A percentile compares a stretch with the other conserved stretches of the same genome.
These are phyloP conservation scores for Synanthedon vespiformis DNA, from an alignment of 2,888 invertebrate species.

Conservation along the genomic window DNA sequence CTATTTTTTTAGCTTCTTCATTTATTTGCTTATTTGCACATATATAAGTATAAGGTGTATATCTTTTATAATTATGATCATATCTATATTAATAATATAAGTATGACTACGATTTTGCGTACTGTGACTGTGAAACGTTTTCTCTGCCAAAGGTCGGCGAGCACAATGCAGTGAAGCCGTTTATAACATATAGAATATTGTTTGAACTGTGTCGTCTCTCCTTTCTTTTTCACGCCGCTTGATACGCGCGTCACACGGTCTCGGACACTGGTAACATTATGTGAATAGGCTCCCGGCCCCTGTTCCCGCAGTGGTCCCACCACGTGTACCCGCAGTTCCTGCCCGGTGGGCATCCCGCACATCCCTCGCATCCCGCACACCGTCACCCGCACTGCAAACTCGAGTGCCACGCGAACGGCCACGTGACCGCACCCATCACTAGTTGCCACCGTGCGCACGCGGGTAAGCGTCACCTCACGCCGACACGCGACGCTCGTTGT, in stretches of 20 bases:
- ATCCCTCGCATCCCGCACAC: constrained; percentile 56
- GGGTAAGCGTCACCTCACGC: constrained; percentile 45
- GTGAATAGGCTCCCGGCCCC: constrained; percentile 77
- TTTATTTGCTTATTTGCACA: constrained; percentile 44
- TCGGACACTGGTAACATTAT: constrained; percentile 67
- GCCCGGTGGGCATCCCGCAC: constrained; percentile 86
- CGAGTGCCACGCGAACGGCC: constrained; percentile 36
- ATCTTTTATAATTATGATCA: background rate
- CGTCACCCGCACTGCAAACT: constrained; percentile 63
- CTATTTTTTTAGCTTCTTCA: constrained; percentile 37
- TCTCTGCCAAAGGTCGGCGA: no score
- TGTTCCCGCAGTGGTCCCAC: constrained; percentile 95
- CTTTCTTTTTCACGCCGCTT: constrained; percentile 67
- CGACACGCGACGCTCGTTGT: background rate
- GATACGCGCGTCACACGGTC: constrained; percentile 65
- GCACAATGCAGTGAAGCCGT: background rate
- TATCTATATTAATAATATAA: background rate
- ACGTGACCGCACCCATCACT: constrained; percentile 65
- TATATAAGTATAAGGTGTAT: constrained; percentile 5
- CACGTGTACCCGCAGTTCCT: constrained; percentile 95
- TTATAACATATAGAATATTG: constrained; percentile 38
- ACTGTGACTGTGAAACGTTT: background rate
- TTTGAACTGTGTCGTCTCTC: constrained; percentile 66
- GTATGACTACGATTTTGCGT: background rate
- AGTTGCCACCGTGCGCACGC: constrained; percentile 68